Evolutionary conservation across 2,888 invertebrate genomes (phyloP).

Genomic region (Bombyx huttoni): DNA sequence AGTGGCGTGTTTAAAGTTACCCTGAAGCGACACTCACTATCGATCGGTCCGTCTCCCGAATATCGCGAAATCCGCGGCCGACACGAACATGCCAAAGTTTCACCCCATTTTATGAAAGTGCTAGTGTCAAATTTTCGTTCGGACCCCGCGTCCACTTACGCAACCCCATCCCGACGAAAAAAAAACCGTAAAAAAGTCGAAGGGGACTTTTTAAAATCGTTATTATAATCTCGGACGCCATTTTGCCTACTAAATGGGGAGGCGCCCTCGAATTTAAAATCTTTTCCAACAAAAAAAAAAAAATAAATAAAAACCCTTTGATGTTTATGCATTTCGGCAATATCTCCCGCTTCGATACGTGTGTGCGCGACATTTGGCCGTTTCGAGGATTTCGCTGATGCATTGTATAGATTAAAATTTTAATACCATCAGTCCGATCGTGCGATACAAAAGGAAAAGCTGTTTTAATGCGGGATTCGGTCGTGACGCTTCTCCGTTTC

Average conservation of each 20-base stretch:
- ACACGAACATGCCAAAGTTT: conserved; percentile 32
- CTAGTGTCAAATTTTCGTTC: conserved; percentile 59
- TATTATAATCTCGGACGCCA: conserved; percentile 72
- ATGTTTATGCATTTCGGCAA: conserved; percentile 67
- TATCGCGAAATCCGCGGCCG: no score
- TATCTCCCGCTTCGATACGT: conserved; percentile 56
- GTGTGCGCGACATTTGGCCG: conserved; percentile 55
- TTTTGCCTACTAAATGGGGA: conserved; percentile 55
- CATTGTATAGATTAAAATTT: conserved; percentile 64
- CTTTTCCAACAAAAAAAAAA: conserved; percentile 59
- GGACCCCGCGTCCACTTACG: conserved; percentile 58
- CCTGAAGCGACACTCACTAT: no score
- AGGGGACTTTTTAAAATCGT: conserved; percentile 69
- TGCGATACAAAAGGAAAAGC: background rate
- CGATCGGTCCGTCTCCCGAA: no score
- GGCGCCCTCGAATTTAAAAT: conserved; percentile 67
- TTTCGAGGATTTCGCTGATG: conserved; percentile 59
- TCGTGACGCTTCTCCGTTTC: no score
- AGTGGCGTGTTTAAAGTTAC: no score
- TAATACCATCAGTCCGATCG: conserved; percentile 33
- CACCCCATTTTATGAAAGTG: conserved; percentile 52
- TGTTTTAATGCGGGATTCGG: no score
- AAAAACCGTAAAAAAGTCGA: conserved; percentile 47
- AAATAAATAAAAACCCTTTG: conserved; percentile 72
- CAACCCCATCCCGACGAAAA: conserved; percentile 56